Base-by-base conservation (phyloP, 2,888 invertebrate species). In the Nebria brevicollis region DNA sequence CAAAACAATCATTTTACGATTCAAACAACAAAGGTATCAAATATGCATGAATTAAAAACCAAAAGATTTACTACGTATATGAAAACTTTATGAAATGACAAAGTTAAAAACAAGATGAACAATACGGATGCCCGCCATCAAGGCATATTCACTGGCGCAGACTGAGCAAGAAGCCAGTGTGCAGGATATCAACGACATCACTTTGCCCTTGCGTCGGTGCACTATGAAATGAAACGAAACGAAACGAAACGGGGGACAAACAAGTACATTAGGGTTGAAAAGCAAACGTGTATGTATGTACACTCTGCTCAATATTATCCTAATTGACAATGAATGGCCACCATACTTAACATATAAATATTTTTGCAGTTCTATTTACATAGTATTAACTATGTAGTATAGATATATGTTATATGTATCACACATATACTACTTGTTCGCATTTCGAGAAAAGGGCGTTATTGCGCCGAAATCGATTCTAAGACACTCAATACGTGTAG, bases 181-280 rank as follows among this genome's bases (percentile, higher is more conserved):
- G 25, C 41, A 72, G 54, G 41, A 64, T 66, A 13, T 8, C 70
- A 70, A 26, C 70, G 34, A 26, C 34, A 34, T 73, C 42, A 26
- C 73, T 68, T 74, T 43, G 8, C 66, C 66, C 64, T 34, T 15
- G 73, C 41, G 26, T 13, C 64, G 43, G 74, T 70, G 34, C 70
- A 20, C 79, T 79, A 73, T 43, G 73, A 74, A 74, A 73, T 43
- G 73, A 74, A 74, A 73, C 66, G 79, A 74, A 74, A 73, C 66
- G 73, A 74, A 74, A 73, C 66, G 79, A 74, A 74, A 73, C 66
- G 79, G 79, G 79, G 79, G 73, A 25, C 42, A 66, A 15, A 25
- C 42, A 66, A 15, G 79, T 79, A 79, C 79, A 79, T 79, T 79
- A 79, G 79, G 79, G 79, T 74, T 66, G 79, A 79, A 79, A 79